Evolutionary conservation across 2,113 vertebrate species (phyloP), one percentile per base, ranked within the genome.

Genomic region (Suncus etruscus): DNA sequence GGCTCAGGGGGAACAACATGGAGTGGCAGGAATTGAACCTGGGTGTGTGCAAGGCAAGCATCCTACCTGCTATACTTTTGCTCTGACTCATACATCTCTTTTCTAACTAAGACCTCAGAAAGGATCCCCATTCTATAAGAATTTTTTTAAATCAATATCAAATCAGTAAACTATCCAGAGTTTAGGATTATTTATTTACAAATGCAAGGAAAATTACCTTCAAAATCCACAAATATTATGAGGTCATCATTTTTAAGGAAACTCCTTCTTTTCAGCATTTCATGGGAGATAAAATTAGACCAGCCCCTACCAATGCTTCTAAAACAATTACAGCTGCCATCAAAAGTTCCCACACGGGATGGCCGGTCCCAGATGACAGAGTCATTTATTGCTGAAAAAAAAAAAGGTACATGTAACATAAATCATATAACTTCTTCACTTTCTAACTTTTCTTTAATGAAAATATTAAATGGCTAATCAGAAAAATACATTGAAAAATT

Each of bases 231-330:
- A 51, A 98, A 98, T 76, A 99, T 96, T 86, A 99, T 98, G 51
- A 99, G 97, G 94, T 98, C 97, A 7, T 98, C 93, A 14, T 99
- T 98, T 95, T 99, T 99, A 48, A 99, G 96, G 96, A 98, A 99
- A 94, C 77, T 98, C 86, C 97, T 98, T 31, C 90, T 97, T 6
- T 76, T 95, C 82, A 99, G 73, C 39, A 98, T 97, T 8, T 95
- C 86, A 86, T 99, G 98, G 27, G 98, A 98, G 27, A 99, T 97
- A 95, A 99, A 98, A 0, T 12, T 97, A 39, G 0, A 79, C 99
- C 99, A 99, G 0, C 99, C 98, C 48, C 3, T 82, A n/a, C 92
- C 7, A 0, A 0, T 0, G 32, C 95, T 97, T 78, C 98, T 97
- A 27, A 91, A 95, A 91, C 98, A 99, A 3, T 78, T 0, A 79